These are phyloP conservation scores for Meriones unguiculatus DNA, from an alignment of 2,113 vertebrate genomes.

Conservation along the genomic window DNA sequence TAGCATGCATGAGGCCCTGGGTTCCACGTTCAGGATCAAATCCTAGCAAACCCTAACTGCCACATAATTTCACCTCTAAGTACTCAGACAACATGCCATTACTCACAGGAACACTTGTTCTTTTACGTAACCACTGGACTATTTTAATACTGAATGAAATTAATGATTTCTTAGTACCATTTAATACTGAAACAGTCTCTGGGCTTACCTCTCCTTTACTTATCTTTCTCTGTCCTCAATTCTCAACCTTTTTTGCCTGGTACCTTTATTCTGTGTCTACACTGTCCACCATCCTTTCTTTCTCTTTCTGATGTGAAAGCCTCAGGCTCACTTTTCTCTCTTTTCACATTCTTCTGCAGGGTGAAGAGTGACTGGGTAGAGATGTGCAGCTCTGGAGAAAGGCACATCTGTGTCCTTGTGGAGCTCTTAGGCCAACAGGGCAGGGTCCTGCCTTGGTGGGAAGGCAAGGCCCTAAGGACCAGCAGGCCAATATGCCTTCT, in stretches of 20 bases:
- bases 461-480: neutral
- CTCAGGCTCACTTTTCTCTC: neutral
- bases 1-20: neutral
- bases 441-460: neutral
- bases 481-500: neutral
- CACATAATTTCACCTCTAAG: slow-evolving; percentile 39
- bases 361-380: neutral
- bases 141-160: slow-evolving; percentile 41
- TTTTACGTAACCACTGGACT: neutral
- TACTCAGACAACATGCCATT: slow-evolving; percentile 14
- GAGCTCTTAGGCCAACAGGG: neutral
- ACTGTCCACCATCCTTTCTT: neutral
- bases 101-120: slow-evolving; percentile 1
- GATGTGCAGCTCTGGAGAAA: neutral
- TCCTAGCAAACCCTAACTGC: neutral
- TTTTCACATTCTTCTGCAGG: neutral
- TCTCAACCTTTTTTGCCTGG: neutral
- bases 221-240: neutral
- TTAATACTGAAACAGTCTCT: neutral
- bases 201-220: neutral
- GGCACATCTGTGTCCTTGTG: neutral
- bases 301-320: neutral
- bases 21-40: neutral
- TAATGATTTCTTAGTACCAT: neutral
- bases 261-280: neutral